Percentiles rank a stretch among this genome's conserved stretches.
Evolutionary conservation across 2,113 vertebrate genomes (phyloP).

Genomic region (Egretta garzetta): DNA sequence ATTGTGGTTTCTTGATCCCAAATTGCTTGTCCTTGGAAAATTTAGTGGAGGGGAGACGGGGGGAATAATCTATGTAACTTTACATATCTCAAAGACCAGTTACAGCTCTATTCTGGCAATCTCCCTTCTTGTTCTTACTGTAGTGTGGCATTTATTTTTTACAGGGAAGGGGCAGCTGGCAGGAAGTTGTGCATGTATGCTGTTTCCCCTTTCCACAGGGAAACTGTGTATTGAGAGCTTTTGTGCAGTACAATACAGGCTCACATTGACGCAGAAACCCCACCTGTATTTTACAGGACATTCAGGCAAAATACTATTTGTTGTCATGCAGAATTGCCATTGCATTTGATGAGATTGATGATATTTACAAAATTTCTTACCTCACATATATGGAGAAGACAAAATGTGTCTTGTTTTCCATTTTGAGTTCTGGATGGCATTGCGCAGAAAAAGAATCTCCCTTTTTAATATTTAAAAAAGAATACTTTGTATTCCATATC

Average conservation of each 20-base stretch:
- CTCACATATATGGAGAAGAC: not conserved
- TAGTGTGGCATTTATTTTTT: not conserved
- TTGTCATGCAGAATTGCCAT: not conserved
- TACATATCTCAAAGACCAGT: not conserved
- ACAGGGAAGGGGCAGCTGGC: not conserved
- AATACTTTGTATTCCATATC: not conserved
- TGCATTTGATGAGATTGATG: not conserved
- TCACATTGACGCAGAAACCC: not conserved
- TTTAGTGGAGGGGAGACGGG: not conserved
- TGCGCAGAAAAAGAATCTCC: not conserved
- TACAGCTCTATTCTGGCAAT: not conserved
- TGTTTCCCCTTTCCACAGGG: not conserved
- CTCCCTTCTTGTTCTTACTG: not conserved
- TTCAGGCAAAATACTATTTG: not conserved
- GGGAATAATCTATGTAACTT: not conserved
- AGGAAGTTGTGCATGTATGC: not conserved
- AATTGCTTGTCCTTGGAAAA: not conserved
- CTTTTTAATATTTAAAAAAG: not conserved
- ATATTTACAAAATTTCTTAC: not conserved
- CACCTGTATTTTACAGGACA: not conserved
- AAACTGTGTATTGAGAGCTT: not conserved
- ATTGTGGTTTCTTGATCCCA: not conserved
- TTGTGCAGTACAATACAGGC: not conserved
- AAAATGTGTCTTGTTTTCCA: not conserved
- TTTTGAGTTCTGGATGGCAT: not conserved